Evolutionary conservation across 2,888 invertebrate genomes (phyloP).

Genomic region (Allophyes oxyacanthae): DNA sequence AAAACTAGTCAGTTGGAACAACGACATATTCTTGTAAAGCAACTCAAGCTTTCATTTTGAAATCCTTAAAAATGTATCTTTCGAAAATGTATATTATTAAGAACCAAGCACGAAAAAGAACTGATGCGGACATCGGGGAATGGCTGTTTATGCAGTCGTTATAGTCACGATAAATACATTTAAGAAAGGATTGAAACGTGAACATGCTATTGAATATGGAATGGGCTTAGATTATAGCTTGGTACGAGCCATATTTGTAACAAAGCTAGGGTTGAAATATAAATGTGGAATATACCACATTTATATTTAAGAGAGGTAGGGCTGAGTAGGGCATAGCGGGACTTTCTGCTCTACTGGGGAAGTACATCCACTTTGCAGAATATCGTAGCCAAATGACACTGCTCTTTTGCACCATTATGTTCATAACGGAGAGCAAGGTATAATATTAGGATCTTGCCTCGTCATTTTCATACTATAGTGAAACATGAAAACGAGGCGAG

Average conservation of each 20-base stretch:
- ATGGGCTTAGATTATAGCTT: conserved; percentile 10
- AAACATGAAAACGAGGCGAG: conserved; percentile 3
- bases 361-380: no score
- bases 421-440: no score
- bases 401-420: no score
- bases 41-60: no score
- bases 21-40: no score
- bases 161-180: conserved; percentile 45
- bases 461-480: conserved; percentile 17
- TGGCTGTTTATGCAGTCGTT: conserved; percentile 4
- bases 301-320: background rate
- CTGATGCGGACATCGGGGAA: conserved; percentile 13
- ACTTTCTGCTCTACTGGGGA: no score
- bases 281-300: background rate
- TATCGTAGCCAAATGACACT: no score
- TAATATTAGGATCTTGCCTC: conserved; percentile 5
- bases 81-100: no score
- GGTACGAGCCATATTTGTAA: conserved; percentile 10
- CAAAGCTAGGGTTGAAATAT: conserved; percentile 14
- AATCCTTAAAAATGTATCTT: no score
- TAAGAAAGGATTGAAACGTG: conserved; percentile 9
- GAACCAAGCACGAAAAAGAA: conserved; percentile 14
- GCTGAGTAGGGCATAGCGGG: no score
- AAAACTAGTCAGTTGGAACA: no score
- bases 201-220: conserved; percentile 12